Evolutionary conservation across 2,888 invertebrate species (phyloP), one percentile per base, ranked within the genome.

Genomic region (Cylloceria caligata): DNA sequence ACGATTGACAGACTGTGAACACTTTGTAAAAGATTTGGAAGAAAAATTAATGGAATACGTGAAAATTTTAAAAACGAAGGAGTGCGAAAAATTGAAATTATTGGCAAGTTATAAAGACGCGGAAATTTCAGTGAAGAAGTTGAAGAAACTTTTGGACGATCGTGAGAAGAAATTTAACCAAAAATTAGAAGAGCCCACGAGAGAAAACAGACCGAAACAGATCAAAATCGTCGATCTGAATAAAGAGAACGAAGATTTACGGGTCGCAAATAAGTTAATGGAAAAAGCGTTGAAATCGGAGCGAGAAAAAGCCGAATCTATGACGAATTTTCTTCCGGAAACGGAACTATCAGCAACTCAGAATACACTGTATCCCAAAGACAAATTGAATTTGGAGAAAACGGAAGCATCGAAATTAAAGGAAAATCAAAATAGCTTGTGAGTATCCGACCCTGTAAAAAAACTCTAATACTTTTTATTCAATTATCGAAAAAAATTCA

Each of bases 211-310:
- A 19, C 83, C 88, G 9, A 86, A 88, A 76, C 83, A 87, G 45
- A 83, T 69, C 7, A 84, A 89, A 81, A 49, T 91, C n/a, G 85
- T 87, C 21, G 81, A 87, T 74, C 83, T 89, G 82, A 79, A 78
- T 36, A 81, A 85, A 74, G 80, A 89, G 83, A 89, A 89, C 81
- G 79, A 86, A 74, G 87, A 85, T 72, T 52, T 91, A 67, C 64
- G 88, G 84, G 81, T 94, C 80, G 91, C 86, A 60, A 94, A 94
- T 88, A 93, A 93, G 75, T 92, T 92, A 55, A 84, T 94, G 47
- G 94, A 95, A 89, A 94, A 94, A 78, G 92, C 93, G 83, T 85
- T 94, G n/a, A 93, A 92, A 87, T 93, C 90, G 75, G 89, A 90
- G 34, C 87, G 90, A 52, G 87, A 93, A 16, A 89, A 89, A 65